Base-by-base conservation (phyloP, 2,113 vertebrate species). In the Phainopepla nitens region DNA sequence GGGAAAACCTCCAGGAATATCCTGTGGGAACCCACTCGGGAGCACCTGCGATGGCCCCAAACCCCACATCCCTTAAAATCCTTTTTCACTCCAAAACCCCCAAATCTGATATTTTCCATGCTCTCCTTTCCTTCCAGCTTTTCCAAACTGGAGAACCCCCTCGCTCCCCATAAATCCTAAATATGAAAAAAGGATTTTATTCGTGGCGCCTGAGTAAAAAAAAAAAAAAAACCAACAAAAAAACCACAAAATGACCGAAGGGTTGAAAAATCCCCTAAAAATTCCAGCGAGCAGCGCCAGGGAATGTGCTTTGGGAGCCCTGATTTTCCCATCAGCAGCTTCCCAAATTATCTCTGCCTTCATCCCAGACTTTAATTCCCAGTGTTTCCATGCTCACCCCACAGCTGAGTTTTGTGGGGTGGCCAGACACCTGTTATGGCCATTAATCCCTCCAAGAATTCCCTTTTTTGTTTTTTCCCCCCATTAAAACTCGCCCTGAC, bases 61-160 rank as follows among this genome's bases (percentile, higher is more conserved):
- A 18, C 0, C 27, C 12, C 27, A 21, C 29, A 22, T 22, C 16
- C 25, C 4, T 45, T 9, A 3, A 39, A 69, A 35, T 22, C 0
- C 24, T 56, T 50, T 58, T 21, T 1, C 11, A 4, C 28, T 4
- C 7, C 11, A 7, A 11, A 6, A 5, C 12, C 17, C n/a, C 47
- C 47, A 54, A 11, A 73, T 64, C 2, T 9, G 8, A 24, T 2
- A 3, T 29, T 21, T 53, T 65, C 21, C 5, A 3, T 13, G 11
- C 61, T 25, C 15, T 36, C 6, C 8, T 54, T n/a, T n/a, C n/a
- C n/a, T n/a, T n/a, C n/a, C n/a, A n/a, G n/a, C n/a, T n/a, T n/a
- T n/a, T n/a, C n/a, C n/a, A 4, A 42, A 27, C 62, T 0, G 4
- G 24, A 78, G 22, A 61, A 29, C 21, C 31, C 45, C 49, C 15